phyloP scores from a whole-genome alignment of 2,888 invertebrate species.

The Chrysolina haemoptera region DNA sequence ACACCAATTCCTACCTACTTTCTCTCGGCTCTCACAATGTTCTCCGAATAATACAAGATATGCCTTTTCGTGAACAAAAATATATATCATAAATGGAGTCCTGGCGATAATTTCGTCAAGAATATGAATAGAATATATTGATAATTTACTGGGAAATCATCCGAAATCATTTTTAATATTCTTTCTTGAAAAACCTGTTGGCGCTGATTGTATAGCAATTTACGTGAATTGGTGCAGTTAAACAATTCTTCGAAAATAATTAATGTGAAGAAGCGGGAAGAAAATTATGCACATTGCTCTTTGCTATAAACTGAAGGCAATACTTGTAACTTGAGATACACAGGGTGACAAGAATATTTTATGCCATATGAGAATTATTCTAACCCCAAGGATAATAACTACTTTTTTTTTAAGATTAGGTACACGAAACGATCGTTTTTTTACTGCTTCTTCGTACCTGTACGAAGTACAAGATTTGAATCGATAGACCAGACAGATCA shows the following conservation, averaged over 20 bases:
- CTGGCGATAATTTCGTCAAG: neutral
- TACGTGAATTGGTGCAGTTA: neutral
- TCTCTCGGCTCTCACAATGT: too few species aligned
- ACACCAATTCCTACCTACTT: too few species aligned
- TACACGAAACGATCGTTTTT: too few species aligned
- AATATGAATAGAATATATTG: constrained; percentile 22
- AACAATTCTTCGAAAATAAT: neutral
- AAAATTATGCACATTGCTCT: neutral
- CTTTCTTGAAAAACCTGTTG: constrained; percentile 43
- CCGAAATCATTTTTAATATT: constrained; percentile 40
- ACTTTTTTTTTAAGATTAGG: too few species aligned
- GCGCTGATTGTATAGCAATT: neutral
- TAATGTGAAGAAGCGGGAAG: neutral
- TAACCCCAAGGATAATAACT: too few species aligned
- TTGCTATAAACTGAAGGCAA: neutral
- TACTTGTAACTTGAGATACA: too few species aligned
- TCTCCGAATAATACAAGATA: too few species aligned
- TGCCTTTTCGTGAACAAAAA: neutral
- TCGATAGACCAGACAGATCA: too few species aligned
- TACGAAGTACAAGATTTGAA: too few species aligned
- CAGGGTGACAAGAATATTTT: too few species aligned
- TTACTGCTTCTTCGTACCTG: too few species aligned
- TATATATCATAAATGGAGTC: neutral
- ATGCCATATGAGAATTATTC: too few species aligned
- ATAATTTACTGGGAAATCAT: constrained; percentile 26